Conservation (phyloP, 2,113 vertebrate species). For the Zonotrichia leucophrys region DNA sequence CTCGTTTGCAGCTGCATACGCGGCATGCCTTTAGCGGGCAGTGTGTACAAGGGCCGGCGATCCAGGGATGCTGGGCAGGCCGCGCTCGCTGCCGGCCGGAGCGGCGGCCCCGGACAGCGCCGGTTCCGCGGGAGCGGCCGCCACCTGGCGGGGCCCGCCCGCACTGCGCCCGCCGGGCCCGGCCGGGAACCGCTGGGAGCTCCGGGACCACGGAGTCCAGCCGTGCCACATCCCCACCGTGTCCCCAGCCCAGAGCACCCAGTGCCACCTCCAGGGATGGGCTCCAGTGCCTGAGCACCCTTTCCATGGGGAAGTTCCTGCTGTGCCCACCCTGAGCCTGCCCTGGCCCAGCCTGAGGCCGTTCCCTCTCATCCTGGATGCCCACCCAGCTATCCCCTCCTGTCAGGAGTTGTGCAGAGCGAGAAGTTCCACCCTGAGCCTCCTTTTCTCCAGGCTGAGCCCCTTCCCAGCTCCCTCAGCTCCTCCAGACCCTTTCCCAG, state of each 20-base stretch:
- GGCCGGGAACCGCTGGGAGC: neutral
- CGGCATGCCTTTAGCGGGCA: neutral
- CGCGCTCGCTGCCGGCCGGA: accelerated
- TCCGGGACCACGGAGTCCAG: accelerated
- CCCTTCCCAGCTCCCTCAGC: neutral
- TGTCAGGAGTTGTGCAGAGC: neutral
- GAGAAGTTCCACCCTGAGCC: neutral
- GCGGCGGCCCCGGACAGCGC: neutral
- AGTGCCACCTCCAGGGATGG: neutral
- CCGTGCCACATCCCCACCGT: accelerated
- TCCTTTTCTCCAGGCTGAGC: neutral
- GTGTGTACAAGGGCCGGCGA: neutral
- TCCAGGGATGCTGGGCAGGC: neutral
- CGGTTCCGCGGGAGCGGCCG: slow-evolving; percentile 15
- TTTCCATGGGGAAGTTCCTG: neutral
- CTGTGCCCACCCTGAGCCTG: neutral
- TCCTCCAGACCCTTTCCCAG: neutral
- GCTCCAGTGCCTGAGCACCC: neutral
- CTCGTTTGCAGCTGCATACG: neutral
- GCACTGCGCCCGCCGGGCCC: neutral
- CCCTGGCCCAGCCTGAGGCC: neutral
- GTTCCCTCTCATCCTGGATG: neutral
- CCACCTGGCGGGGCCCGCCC: slow-evolving; percentile 48
- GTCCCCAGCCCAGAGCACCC: neutral
- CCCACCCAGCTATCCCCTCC: neutral